Percentiles rank a stretch among this genome's conserved stretches.
Conservation (phyloP, 1,140 invertebrate species). For the Schlechtendalia chinensis region DNA sequence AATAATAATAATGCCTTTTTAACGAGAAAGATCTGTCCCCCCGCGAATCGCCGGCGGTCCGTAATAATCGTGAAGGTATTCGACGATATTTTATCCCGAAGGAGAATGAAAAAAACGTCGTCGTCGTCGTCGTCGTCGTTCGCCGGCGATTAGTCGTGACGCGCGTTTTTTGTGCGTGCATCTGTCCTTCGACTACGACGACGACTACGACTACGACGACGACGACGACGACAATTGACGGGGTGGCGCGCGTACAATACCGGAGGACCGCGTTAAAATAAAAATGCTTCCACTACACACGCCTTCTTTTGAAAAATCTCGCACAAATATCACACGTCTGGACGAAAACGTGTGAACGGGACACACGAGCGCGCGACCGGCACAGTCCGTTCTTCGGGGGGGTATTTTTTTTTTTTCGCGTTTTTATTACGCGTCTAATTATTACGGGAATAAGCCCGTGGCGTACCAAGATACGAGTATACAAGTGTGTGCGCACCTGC, state of each 20-base stretch:
- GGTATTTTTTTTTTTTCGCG: background rate
- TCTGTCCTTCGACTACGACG: background rate
- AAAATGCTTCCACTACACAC: no score
- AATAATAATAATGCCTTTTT: conserved; percentile 34
- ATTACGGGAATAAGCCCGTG: conserved; percentile 35
- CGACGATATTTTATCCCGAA: conserved; percentile 16
- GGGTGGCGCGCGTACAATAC: no score
- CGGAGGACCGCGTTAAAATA: no score
- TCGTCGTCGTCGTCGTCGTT: conserved; percentile 4
- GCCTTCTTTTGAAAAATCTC: no score
- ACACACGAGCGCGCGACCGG: no score
- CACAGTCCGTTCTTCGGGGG: no score
- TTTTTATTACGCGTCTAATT: conserved; percentile 45
- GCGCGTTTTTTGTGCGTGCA: conserved; percentile 7
- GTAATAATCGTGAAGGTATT: background rate
- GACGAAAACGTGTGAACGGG: background rate
- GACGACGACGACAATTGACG: no score
- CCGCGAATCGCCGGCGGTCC: no score
- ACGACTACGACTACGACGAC: background rate
- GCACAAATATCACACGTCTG: background rate
- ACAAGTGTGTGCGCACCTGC: conserved; percentile 1
- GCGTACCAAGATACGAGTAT: no score
- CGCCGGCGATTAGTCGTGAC: conserved; percentile 30
- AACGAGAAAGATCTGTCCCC: conserved; percentile 36
- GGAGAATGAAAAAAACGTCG: conserved; percentile 28